Percentiles rank a stretch among this genome's conserved stretches.
Conservation (phyloP, 2,888 invertebrate genomes). For the Magallana nippona region DNA sequence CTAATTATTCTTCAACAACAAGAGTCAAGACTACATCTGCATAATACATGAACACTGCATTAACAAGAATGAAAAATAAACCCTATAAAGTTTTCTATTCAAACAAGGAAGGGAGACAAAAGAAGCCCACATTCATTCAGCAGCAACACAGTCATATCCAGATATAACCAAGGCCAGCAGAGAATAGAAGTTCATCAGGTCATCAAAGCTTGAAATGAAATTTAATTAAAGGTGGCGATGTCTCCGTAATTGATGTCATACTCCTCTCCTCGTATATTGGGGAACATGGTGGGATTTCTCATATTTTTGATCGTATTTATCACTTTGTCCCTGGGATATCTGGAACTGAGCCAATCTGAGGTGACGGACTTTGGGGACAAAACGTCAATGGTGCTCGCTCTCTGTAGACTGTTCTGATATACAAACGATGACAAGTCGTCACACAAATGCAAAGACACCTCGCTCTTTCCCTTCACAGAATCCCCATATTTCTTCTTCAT, state of each 20-base stretch:
- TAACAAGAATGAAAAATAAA: too few species aligned
- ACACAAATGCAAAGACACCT: constrained; percentile 72
- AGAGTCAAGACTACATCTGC: too few species aligned
- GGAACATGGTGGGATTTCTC: constrained; percentile 61
- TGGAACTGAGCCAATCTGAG: constrained; percentile 61
- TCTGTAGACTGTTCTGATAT: constrained; percentile 66
- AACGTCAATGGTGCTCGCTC: constrained; percentile 49
- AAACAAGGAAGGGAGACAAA: too few species aligned
- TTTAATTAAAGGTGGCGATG: constrained; percentile 28
- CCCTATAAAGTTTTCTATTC: too few species aligned
- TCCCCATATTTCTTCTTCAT: constrained; percentile 72
- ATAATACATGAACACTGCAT: too few species aligned
- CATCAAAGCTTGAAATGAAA: not conserved
- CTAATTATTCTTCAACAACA: too few species aligned
- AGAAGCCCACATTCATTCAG: not conserved
- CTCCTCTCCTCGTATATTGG: constrained; percentile 63
- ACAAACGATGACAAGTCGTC: constrained; percentile 71
- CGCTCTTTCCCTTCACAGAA: constrained; percentile 66
- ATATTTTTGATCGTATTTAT: constrained; percentile 63
- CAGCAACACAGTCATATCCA: not conserved
- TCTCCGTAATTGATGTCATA: constrained; percentile 62
- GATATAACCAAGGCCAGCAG: not conserved
- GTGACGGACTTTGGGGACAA: constrained; percentile 50
- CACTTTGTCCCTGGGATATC: constrained; percentile 63
- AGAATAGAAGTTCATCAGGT: too few species aligned